These are phyloP conservation scores for Dynastes maya DNA, from an alignment of 2,888 invertebrate species.

Conservation along the genomic window DNA sequence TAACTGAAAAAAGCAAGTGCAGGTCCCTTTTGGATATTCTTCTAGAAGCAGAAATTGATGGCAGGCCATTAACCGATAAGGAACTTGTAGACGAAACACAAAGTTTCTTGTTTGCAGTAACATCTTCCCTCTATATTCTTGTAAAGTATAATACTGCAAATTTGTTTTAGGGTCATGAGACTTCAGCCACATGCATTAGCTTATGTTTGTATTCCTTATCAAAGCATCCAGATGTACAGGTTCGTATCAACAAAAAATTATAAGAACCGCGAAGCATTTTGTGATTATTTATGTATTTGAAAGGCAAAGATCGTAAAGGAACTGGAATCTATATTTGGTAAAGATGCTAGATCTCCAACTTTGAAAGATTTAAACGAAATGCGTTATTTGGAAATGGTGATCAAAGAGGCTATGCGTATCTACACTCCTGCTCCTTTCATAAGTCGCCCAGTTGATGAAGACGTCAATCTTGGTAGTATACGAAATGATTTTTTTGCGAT, in stretches of 20 bases:
- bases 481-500: too few relatives aligned
- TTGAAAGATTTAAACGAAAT: conserved; percentile 70
- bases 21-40: conserved; percentile 7
- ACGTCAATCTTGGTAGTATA: background rate
- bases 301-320: conserved; percentile 66
- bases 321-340: conserved; percentile 62
- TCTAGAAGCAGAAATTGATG: conserved; percentile 5
- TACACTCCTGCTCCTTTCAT: conserved; percentile 72
- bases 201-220: background rate
- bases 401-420: conserved; percentile 72
- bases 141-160: background rate
- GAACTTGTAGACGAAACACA: conserved; percentile 15
- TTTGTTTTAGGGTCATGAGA: conserved; percentile 1
- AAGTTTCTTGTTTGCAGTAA: conserved; percentile 28
- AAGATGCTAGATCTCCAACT: conserved; percentile 57
- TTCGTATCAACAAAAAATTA: background rate
- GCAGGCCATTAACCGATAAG: background rate
- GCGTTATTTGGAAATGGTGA: conserved; percentile 73
- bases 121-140: background rate
- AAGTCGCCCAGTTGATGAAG: conserved; percentile 1
- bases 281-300: too few relatives aligned
- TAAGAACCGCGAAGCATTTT: too few relatives aligned
- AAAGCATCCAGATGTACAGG: conserved; percentile 14
- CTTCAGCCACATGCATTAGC: background rate
- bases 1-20: background rate